Evolutionary conservation across 2,888 invertebrate genomes (phyloP), one percentile per base, ranked within the genome.

Genomic region (Crematogaster levior): DNA sequence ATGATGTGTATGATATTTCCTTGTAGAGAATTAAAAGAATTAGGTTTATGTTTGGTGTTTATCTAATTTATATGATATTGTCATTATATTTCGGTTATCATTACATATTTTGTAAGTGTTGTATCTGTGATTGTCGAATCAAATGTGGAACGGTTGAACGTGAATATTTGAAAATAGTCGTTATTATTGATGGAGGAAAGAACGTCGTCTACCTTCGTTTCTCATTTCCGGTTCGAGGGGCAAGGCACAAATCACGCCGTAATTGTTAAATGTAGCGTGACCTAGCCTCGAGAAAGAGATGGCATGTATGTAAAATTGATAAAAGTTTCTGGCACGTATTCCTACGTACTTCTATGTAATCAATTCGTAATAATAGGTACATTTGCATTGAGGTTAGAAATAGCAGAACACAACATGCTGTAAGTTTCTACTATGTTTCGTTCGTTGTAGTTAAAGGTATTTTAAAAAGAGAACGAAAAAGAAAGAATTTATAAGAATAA

Each of bases 251-350:
- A 92, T 92, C 92, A 90, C 88, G 72, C 72, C 83, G 91, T 91
- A 91, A 91, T 91, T 90, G 91, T 87, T 91, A 89, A 91, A 91
- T 91, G 91, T 91, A 92, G 88, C 91, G 92, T 91, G 89, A 85
- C 86, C 79, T 86, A 84, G 61, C 81, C 80, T 63, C 82, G 86
- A 75, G 82, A 85, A 84, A 86, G 77, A 24, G 82, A 81, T 58
- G 66, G 72, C 56, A 84, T 82, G 84, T 85, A 86, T 84, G 85
- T 85, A 88, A 90, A 89, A 89, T 85, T 91, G 89, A 88, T 90
- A 89, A 90, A 88, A 87, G 84, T 85, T 65, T 77, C 74, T 80
- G 83, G 48, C 74, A 40, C 43, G 37, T 24, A 37, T 53, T 18
- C 21, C 51, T 58, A 60, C 37, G n/a, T n/a, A 37, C 63, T 18